A percentile compares a stretch with the other conserved stretches of the same genome.
phyloP scores from a whole-genome alignment of 2,113 vertebrate genomes.

The Microcebus griseorufus region DNA sequence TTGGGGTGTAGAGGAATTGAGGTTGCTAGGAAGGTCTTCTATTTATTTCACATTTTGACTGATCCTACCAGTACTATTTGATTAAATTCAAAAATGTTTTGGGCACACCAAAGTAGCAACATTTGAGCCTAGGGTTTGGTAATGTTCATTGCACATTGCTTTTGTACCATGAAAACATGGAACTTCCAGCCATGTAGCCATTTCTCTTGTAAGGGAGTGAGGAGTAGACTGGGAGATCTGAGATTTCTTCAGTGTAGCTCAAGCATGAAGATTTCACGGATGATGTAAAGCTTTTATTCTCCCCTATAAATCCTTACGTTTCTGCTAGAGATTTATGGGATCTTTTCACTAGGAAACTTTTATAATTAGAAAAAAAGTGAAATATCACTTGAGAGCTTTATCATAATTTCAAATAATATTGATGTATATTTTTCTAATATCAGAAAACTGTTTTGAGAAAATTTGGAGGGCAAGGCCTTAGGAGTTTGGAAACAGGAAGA shows the following conservation, averaged over 20 bases:
- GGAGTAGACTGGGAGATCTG: neutral
- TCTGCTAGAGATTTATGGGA: neutral
- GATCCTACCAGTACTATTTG: neutral
- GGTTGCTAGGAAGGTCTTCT: neutral
- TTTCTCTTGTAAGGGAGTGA: neutral
- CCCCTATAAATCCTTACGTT: neutral
- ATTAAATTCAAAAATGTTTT: neutral
- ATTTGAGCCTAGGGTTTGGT: neutral
- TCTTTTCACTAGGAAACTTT: neutral
- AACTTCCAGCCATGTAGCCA: neutral
- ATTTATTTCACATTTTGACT: neutral
- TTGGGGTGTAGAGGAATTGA: neutral
- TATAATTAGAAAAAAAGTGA: conserved; percentile 13
- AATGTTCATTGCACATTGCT: neutral
- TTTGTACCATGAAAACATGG: accelerated
- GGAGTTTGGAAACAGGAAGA: neutral
- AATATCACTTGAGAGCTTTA: neutral
- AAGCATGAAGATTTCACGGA: neutral
- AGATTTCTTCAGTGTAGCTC: neutral
- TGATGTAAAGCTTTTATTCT: neutral
- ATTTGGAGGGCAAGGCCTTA: neutral
- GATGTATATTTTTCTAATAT: neutral
- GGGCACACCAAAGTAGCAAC: neutral
- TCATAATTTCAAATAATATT: neutral
- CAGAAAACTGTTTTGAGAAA: neutral